These are phyloP conservation scores for Sarcophaga caerulescens DNA, from an alignment of 2,888 invertebrate species.

Conservation along the genomic window DNA sequence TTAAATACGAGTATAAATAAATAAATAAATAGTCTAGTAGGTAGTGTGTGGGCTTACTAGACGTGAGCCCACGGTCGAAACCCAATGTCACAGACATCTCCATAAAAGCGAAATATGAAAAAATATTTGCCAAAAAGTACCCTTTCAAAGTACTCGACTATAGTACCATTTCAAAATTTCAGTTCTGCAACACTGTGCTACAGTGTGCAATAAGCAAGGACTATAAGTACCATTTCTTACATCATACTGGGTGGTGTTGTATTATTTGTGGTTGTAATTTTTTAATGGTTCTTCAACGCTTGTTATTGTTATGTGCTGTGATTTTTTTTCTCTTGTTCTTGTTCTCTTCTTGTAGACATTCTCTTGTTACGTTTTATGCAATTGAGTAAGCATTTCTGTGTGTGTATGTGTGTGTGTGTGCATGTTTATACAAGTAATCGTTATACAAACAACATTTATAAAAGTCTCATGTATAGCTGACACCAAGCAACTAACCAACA, in stretches of 20 bases:
- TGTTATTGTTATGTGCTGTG: slow-evolving; percentile 2
- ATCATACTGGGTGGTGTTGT: slow-evolving; percentile 58
- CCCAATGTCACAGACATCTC: too few species aligned
- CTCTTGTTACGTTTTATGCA: too few species aligned
- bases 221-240: slow-evolving; percentile 47
- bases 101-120: too few species aligned
- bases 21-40: too few species aligned
- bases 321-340: slow-evolving; percentile 8
- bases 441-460: slow-evolving; percentile 55
- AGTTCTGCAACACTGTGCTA: too few species aligned
- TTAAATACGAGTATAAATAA: too few species aligned
- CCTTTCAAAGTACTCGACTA: too few species aligned
- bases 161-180: too few species aligned
- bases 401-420: slow-evolving; percentile 8
- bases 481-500: slow-evolving; percentile 13
- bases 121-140: too few species aligned
- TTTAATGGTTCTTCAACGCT: slow-evolving; percentile 64
- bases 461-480: slow-evolving; percentile 55
- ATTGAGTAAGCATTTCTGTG: not conserved
- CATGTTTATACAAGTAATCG: not conserved
- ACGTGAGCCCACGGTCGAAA: too few species aligned
- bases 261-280: slow-evolving; percentile 66
- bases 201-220: slow-evolving; percentile 24
- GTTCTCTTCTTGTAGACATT: too few species aligned
- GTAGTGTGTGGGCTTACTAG: too few species aligned